Percentiles rank a stretch among this genome's conserved stretches.
phyloP scores from a whole-genome alignment of 1,140 invertebrate species.

The Asobara japonica region DNA sequence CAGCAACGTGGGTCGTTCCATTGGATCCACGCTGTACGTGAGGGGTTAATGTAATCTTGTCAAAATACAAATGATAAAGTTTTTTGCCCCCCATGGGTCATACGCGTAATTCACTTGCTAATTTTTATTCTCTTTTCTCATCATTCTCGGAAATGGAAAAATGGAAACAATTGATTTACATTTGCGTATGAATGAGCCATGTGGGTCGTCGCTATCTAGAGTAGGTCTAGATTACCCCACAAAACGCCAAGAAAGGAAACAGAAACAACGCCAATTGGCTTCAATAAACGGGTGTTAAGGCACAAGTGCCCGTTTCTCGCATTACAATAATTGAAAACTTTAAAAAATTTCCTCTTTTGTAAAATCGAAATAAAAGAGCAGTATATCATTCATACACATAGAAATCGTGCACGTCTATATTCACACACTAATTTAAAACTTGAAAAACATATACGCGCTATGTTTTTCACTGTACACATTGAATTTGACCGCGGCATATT shows the following conservation, averaged over 20 bases:
- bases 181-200: not conserved
- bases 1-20: no score
- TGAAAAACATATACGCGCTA: no score
- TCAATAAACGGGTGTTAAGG: not conserved
- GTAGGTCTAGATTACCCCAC: constrained; percentile 15
- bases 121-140: not conserved
- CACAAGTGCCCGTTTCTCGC: not conserved
- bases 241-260: not conserved
- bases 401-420: no score
- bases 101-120: no score
- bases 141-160: not conserved
- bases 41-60: no score
- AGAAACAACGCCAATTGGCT: constrained; percentile 11
- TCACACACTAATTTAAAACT: no score
- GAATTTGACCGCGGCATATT: no score
- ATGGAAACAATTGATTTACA: not conserved
- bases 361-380: not conserved
- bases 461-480: no score
- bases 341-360: not conserved
- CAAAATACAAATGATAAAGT: no score
- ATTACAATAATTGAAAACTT: not conserved
- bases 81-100: no score
- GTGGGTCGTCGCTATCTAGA: constrained; percentile 7
- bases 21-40: no score
- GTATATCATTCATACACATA: no score